Conservation (phyloP, 2,888 invertebrate genomes). For the Hoplodrina ambigua region DNA sequence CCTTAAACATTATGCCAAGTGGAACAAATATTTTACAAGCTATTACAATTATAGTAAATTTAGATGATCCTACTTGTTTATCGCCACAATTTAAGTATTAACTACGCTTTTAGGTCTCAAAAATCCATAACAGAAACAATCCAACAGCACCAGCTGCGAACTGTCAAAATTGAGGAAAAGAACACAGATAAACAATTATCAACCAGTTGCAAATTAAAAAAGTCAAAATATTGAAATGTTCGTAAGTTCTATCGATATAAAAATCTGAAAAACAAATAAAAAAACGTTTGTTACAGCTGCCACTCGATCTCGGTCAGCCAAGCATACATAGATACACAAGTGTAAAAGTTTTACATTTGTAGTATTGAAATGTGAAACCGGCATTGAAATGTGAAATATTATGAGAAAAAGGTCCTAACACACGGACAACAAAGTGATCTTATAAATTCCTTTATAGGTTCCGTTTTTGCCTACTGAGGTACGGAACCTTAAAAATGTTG, state of each 20-base stretch:
- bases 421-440: no score
- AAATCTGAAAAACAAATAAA: conserved; percentile 1
- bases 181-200: conserved; percentile 58
- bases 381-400: no score
- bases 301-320: no score
- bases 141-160: conserved; percentile 86
- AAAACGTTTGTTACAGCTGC: neutral
- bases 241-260: conserved; percentile 4
- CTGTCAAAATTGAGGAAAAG: conserved; percentile 77
- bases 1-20: conserved; percentile 76
- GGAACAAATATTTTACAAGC: conserved; percentile 38
- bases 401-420: no score
- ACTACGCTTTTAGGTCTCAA: conserved; percentile 70
- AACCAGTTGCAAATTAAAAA: conserved; percentile 64
- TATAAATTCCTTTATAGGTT: no score
- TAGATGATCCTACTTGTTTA: conserved; percentile 47
- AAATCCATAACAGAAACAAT: conserved; percentile 81
- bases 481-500: no score
- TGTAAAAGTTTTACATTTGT: no score
- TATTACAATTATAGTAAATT: conserved; percentile 46
- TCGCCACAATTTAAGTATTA: conserved; percentile 58
- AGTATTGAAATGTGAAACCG: no score
- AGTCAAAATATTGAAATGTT: conserved; percentile 25
- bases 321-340: no score
- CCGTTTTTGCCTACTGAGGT: no score